Evolutionary conservation across 2,888 invertebrate genomes (phyloP), one percentile per base, ranked within the genome.

Genomic region (Sinotaia quadrata): DNA sequence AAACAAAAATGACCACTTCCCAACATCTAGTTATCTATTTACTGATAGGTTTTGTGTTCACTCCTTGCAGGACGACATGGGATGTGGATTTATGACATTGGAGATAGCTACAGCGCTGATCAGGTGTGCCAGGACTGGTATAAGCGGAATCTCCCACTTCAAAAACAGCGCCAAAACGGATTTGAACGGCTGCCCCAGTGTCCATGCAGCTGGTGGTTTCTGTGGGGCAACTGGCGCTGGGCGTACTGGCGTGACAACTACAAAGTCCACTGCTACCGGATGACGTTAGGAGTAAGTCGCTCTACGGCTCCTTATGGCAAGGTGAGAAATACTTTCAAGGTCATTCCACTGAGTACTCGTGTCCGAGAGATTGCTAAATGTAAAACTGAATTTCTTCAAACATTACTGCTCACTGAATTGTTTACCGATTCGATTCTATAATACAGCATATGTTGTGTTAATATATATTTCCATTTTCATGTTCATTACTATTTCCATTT

Each of bases 221-320:
- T 54, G 21, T 54, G 54, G 54, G 31, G 54, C 54, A 29, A 24
- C 54, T 54, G 54, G 54, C 8, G n/a, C 12, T 54, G 54, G 54
- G 18, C 27, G 2, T 31, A 18, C 27, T 54, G 29, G 8, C 2
- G 18, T 10, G 10, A 8, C 18, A 27, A 54, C 54, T 24, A 18
- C 7, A 24, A n/a, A 54, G 54, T 21, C 2, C n/a, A 24, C 5
- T 54, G 54, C 29, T 54, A 54, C 54, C 24, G 54, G 4, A 24
- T 29, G 27, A 54, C 10, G 1, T 18, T 24, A 2, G 24, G 27
- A 10, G 27, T 5, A 3, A 27, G 24, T 59, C 36, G 27, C 2
- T 41, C 31, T n/a, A 27, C 41, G n/a, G 1, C 21, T 59, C 36
- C 54, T 4, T 24, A 54, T 18, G 54, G 54, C 7, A n/a, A 54